phyloP scores from a whole-genome alignment of 2,113 vertebrate genomes.

The Narcine bancroftii region DNA sequence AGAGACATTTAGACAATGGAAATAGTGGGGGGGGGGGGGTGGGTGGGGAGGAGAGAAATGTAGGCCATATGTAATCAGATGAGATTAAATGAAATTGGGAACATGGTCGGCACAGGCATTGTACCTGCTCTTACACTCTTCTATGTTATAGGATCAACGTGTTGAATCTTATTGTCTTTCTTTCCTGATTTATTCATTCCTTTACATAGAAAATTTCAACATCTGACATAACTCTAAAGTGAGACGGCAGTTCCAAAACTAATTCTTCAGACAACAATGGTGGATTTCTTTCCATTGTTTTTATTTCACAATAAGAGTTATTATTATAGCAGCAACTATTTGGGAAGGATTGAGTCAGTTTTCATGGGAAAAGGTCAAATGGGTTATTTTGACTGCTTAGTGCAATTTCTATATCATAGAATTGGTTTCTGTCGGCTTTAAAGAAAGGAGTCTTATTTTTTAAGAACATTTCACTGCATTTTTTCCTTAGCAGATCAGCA shows the following conservation, averaged over 20 bases:
- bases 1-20: no score
- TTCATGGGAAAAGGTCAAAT: neutral
- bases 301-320: neutral
- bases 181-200: no score
- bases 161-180: no score
- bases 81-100: no score
- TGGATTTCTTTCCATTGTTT: slow-evolving; percentile 52
- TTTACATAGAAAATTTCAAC: no score
- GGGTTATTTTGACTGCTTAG: neutral
- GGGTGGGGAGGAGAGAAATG: no score
- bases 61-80: no score
- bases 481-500: neutral
- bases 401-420: neutral
- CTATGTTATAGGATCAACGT: no score
- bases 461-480: neutral
- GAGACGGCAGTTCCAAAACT: slow-evolving; percentile 58
- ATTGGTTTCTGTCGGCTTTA: neutral
- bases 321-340: neutral
- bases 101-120: no score
- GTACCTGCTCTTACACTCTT: no score
- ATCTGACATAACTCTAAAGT: no score
- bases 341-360: neutral
- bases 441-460: neutral
- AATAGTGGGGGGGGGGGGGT: no score
- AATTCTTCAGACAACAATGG: slow-evolving; percentile 82